Evolutionary conservation across 2,888 invertebrate species (phyloP), one percentile per base, ranked within the genome.

Genomic region (Dynastes grantii): DNA sequence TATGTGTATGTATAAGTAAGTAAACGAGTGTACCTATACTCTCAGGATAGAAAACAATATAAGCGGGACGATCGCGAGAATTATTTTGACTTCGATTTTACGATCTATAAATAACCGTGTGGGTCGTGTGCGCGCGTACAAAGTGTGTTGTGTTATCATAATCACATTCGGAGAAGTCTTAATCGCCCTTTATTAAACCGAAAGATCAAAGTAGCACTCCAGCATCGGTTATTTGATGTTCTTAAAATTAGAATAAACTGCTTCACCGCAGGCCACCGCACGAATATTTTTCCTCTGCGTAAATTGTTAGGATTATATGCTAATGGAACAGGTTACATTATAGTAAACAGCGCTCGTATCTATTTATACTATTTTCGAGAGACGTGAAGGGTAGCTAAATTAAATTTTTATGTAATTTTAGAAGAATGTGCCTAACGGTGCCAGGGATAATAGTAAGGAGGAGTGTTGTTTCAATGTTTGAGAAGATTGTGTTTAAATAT

Each of bases 181-280:
- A 71, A 71, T 71, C 71, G 55, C 71, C 71, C 71, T 55, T 75
- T 61, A 75, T 75, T 75, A 75, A 45, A 75, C 61, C 58, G 61
- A 75, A 67, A 75, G 73, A 75, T 75, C 73, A 75, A 75, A 75
- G 73, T 75, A 75, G 73, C 58, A 75, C 73, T 75, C 55, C 58
- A 75, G 51, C 73, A 63, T 61, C 61, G 61, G 61, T 45, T 75
- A 75, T 75, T 75, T 61, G 73, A 75, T 61, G 73, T 75, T 75
- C 63, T 75, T 75, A 75, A 75, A 75, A 75, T 75, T 75, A 75
- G 73, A 75, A 75, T 75, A 61, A 61, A 75, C 73, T 75, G 61
- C 73, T 75, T 75, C 73, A 75, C 73, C 73, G 45, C 73, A 61
- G 73, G 73, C 73, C 45, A 75, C 58, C 40, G 61, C 55, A 58